These are phyloP conservation scores for Scytalopus superciliaris DNA, from an alignment of 2,113 vertebrate genomes.

Conservation along the genomic window DNA sequence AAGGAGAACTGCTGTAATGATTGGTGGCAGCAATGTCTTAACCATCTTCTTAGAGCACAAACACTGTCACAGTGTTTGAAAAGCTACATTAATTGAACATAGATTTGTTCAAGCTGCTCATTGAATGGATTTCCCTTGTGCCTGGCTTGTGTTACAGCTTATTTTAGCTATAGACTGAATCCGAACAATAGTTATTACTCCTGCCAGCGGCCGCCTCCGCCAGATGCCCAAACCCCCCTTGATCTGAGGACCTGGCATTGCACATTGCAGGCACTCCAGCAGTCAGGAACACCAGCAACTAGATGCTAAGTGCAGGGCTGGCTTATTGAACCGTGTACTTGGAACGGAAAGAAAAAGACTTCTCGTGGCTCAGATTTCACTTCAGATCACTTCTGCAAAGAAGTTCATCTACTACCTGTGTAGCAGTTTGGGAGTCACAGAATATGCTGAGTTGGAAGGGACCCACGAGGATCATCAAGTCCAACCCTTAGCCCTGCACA, in stretches of 20 bases:
- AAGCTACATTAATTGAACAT: slow-evolving; percentile 67
- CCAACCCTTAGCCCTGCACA: not conserved
- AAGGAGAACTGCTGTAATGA: slow-evolving; percentile 43
- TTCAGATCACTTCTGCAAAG: not conserved
- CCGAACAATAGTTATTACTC: not conserved
- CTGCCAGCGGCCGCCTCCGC: not conserved
- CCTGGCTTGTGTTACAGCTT: slow-evolving; percentile 41
- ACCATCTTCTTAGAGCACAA: slow-evolving; percentile 59
- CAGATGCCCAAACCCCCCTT: rapidly evolving
- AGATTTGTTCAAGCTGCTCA: slow-evolving; percentile 63
- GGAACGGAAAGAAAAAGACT: rapidly evolving
- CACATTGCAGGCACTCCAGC: not conserved
- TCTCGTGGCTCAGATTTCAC: not conserved
- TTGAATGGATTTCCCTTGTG: slow-evolving; percentile 56
- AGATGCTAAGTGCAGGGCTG: not conserved
- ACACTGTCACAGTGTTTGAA: slow-evolving; percentile 64
- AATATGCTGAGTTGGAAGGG: not conserved
- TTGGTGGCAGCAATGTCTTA: slow-evolving; percentile 64
- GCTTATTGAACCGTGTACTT: rapidly evolving
- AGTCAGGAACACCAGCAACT: not conserved
- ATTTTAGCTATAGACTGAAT: slow-evolving; percentile 50
- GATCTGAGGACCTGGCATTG: not conserved
- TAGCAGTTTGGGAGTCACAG: not conserved
- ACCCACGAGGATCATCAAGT: not conserved
- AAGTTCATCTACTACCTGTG: not conserved